A percentile compares a stretch with the other conserved stretches of the same genome.
Evolutionary conservation across 37 sponge, comb jelly and placozoan species (phyloP).

Genomic region (Agelas oroides): DNA sequence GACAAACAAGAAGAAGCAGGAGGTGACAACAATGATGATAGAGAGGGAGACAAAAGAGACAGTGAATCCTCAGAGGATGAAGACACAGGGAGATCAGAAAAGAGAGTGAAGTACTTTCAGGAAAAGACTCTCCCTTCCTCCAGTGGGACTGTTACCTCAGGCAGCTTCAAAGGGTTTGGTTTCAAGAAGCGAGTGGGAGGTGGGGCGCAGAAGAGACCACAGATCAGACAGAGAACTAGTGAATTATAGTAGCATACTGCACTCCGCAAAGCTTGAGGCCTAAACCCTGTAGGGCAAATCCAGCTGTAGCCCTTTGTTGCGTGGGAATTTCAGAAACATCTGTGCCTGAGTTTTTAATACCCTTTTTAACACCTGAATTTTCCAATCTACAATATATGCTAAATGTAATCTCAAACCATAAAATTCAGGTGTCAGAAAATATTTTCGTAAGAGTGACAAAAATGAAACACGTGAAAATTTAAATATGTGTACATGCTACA

Average conservation of each 20-base stretch:
- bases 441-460: too few relatives aligned
- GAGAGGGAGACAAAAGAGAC: slow-evolving; percentile 9
- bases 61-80: slow-evolving; percentile 4
- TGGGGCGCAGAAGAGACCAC: slow-evolving; percentile 21
- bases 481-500: too few relatives aligned
- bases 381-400: too few relatives aligned
- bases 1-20: not conserved
- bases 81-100: slow-evolving; percentile 14
- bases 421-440: too few relatives aligned
- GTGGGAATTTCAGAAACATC: too few relatives aligned
- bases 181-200: slow-evolving; percentile 66
- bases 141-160: slow-evolving; percentile 6
- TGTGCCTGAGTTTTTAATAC: too few relatives aligned
- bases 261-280: too few relatives aligned
- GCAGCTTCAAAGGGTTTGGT: slow-evolving; percentile 65
- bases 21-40: not conserved
- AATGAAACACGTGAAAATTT: too few relatives aligned
- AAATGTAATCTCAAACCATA: too few relatives aligned
- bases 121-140: slow-evolving; percentile 56
- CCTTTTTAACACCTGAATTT: too few relatives aligned
- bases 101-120: slow-evolving; percentile 36
- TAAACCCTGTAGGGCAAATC: too few relatives aligned
- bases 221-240: slow-evolving; percentile 71
- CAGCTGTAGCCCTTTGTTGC: too few relatives aligned
- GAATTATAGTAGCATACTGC: slow-evolving; percentile 17